Evolutionary conservation across 1,140 invertebrate genomes (phyloP), one percentile per base, ranked within the genome.

Genomic region (Drosophila paulistorum): DNA sequence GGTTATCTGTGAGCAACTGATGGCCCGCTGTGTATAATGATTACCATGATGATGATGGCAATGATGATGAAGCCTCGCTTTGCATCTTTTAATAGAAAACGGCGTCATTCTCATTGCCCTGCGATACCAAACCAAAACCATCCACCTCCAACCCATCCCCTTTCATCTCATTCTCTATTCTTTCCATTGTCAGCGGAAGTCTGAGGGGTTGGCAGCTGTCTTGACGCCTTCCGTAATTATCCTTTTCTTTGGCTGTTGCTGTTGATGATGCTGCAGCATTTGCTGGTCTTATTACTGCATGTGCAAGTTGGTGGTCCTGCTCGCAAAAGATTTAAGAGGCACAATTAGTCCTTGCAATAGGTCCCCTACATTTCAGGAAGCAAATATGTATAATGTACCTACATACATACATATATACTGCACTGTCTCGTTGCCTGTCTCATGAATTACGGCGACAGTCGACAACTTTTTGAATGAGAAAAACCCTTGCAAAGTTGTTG

Each of bases 191-290:
- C 33, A 59, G 33, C 57, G 57, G 57, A 59, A 59, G 57, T 59
- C 57, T 59, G 33, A 30, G 55, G 33, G 57, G 57, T 39, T 59
- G 33, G 5, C 33, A 59, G 33, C 57, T 59, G 57, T 37, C 57
- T 59, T 59, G 57, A 59, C 57, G 57, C 57, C 57, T 39, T 37
- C 57, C 57, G 57, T 59, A 59, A 59, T 59, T 59, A 59, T 59
- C 57, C 57, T 59, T 59, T 59, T 59, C 57, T 39, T 59, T 59
- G 14, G 9, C 14, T 57, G 26, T 57, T 13, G 42, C 14, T 45
- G n/a, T 45, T 51, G 45, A 17, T 48, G 42, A 9, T 48, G 14
- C 35, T 37, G 35, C 35, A 37, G 35, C 35, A 37, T 17, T 51
- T 23, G 17, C 17, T 20, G 45, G 45, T 51, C 45, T 51, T 51